Evolutionary conservation across 2,113 vertebrate species (phyloP), one percentile per base, ranked within the genome.

Genomic region (Istiophorus platypterus): DNA sequence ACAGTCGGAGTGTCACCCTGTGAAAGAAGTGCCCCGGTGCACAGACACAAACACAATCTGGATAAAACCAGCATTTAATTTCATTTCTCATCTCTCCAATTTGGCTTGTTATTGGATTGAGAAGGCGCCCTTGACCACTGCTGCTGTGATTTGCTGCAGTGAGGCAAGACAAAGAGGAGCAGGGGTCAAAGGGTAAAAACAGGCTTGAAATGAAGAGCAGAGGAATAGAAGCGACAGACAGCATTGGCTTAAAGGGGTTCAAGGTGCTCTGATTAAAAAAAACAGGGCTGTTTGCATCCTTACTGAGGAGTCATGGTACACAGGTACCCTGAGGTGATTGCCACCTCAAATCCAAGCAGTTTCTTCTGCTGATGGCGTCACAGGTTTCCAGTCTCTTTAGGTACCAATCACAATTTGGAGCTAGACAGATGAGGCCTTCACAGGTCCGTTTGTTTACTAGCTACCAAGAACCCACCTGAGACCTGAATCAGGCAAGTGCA

Each of bases 21-120:
- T 68, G 31, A 87, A 71, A 72, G 51, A 81, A 74, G 79, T 66
- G 82, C 80, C 75, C 61, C 2, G 6, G 58, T 26, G 14, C n/a
- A 47, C 68, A 57, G 13, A 57, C 65, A 62, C 78, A 78, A 62
- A 70, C 45, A 22, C 68, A 86, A 87, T 75, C 39, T 34, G 70
- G 72, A 78, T 80, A 10, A 45, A 88, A 89, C 67, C 24, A 39
- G 62, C 59, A 18, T 82, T 88, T 84, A 18, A 86, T 90, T 90
- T 70, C 7, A 78, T 81, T 85, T 61, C 63, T 76, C 34, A 4
- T 73, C 54, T 51, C 71, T 67, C 56, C 1, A 10, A 76, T 76
- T 73, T 29, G 76, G 56, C 51, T 73, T n/a, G 17, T 82, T 83
- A 89, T 84, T 86, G 70, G 82, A 90, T 84, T 89, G 85, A 91